Evolutionary conservation across 1,140 invertebrate genomes (phyloP), one percentile per base, ranked within the genome.

Genomic region (Myzus persicae): DNA sequence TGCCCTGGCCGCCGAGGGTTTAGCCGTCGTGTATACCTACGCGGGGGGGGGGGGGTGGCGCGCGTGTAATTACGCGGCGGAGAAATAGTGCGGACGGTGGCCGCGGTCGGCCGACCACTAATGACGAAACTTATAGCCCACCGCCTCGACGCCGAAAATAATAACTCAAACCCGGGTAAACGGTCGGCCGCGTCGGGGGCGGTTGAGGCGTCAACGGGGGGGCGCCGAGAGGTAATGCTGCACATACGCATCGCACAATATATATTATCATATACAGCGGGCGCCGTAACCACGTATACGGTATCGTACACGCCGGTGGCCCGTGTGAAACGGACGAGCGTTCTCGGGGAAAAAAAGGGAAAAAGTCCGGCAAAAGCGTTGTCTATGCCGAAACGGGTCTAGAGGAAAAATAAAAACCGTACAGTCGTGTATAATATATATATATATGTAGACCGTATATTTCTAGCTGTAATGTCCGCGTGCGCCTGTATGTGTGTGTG

Each of bases 371-470:
- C 20, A 59, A 90, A 90, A 90, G 89, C 38, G 36, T 38, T 9
- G n/a, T 18, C 11, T 31, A 2, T 42, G 14, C 48, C 26, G 38
- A 42, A 44, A 48, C 38, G 67, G 31, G 54, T 91, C 31, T 44
- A 26, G 67, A 51, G 42, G 31, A 6, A 48, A 81, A 92, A 91
- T 91, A 91, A 51, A 91, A 91, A 82, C 59, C 67, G 90, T 67
- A 91, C 90, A 82, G 59, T 40, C 38, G 36, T 38, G 11, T 67
- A n/a, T 67, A 59, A 67, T 67, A 67, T n/a, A 38, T 82, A 38
- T 31, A 67, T 18, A 36, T 22, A 38, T 85, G 44, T 42, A 44
- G 85, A 38, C 26, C 26, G 85, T 46, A 85, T 44, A 88, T 90
- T 38, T 90, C 36, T 59, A 59, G 22, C 20, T 54, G 36, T 51